Conservation (phyloP, 2,797 vertebrate genomes). For the Chrysolophus pictus region DNA sequence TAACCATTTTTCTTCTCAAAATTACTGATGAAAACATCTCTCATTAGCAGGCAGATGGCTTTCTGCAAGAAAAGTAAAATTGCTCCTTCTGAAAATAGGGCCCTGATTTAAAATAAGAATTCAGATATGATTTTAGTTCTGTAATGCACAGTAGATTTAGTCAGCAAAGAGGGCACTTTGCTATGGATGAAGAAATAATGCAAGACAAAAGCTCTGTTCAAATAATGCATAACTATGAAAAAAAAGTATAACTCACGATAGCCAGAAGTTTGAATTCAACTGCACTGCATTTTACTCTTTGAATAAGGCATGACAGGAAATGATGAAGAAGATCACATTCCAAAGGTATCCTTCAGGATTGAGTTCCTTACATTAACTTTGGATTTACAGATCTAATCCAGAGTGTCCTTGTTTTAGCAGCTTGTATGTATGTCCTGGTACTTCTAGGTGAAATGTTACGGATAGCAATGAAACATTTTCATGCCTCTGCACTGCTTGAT, state of each 20-base stretch:
- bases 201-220: constrained; percentile 25
- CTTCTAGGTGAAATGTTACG: neutral
- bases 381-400: neutral
- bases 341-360: neutral
- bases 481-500: neutral
- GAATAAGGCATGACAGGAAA: neutral
- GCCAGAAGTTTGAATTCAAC: neutral
- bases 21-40: constrained; percentile 50
- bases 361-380: neutral
- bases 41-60: constrained; percentile 69
- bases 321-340: neutral
- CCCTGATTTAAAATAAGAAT: constrained; percentile 62
- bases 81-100: constrained; percentile 42
- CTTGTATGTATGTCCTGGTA: neutral
- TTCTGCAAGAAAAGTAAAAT: constrained; percentile 64
- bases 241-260: neutral
- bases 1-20: constrained; percentile 58
- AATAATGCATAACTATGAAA: neutral
- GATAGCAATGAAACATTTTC: neutral
- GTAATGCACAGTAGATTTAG: constrained; percentile 1
- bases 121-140: constrained; percentile 32
- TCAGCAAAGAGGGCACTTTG: constrained; percentile 35
- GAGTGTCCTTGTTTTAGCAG: neutral
- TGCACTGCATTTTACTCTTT: neutral
- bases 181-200: neutral